Evolutionary conservation across 64 coral and sea anemone species (phyloP), one percentile per base, ranked within the genome.

Genomic region (Montipora efflorescens): DNA sequence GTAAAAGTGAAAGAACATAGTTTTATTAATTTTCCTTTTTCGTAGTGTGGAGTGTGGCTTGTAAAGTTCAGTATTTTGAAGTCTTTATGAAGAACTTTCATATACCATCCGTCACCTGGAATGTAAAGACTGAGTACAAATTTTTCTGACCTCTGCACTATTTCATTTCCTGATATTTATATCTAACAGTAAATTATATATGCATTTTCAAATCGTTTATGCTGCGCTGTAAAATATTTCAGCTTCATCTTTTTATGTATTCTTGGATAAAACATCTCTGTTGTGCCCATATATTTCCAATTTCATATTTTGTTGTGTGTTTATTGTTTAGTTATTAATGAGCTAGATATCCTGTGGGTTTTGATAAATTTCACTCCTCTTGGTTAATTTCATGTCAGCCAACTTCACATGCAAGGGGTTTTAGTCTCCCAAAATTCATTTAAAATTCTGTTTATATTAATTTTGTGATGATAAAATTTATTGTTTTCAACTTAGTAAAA

Each of bases 101-200:
- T 71, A 72, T 66, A 51, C 82, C 50, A 44, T 49, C 82, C 20
- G 71, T 86, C 64, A 71, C 43, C 12, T 86, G 3, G 71, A 86
- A 64, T 86, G 82, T 8, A 21, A 71, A 18, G 66, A 72, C 68
- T 72, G 71, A 86, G 82, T 72, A 71, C 49, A 86, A 86, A 86
- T 64, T 86, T 72, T 86, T 16, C 52, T 66, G 43, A 67, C 67
- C 67, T 84, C 16, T 22, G 43, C 45, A 47, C 59, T 84, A 46
- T 84, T 47, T 25, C 71, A 44, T 16, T n/a, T 46, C 2, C 15
- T 71, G 45, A 19, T 86, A 86, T 72, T 86, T 50, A 86, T 67
- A 84, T 48, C 45, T 71, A 13, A 71, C 79, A 61, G 20, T 82
- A 14, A 81, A 62, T 61, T 62, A 36, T 44, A 3, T 81, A n/a